Percentiles rank a stretch among this genome's conserved stretches.
These are phyloP conservation scores for Tenualosa ilisha DNA, from an alignment of 2,797 vertebrate genomes.

Conservation along the genomic window DNA sequence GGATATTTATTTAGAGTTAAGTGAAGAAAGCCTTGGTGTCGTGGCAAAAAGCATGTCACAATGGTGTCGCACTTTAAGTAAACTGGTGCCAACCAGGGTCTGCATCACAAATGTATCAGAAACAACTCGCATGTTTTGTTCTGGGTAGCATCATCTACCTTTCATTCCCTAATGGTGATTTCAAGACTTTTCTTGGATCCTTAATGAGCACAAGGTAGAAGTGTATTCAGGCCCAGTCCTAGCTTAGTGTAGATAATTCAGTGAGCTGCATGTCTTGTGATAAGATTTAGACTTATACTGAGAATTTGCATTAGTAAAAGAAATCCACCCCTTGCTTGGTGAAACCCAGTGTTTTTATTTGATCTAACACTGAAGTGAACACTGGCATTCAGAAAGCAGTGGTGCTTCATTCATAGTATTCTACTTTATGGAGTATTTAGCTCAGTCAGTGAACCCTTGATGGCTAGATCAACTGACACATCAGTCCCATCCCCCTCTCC, in stretches of 20 bases:
- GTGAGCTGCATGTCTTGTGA: background rate
- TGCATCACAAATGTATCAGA: background rate
- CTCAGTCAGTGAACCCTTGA: slow-evolving; percentile 50
- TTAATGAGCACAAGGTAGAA: background rate
- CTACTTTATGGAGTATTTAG: slow-evolving; percentile 53
- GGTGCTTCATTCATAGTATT: too few species aligned
- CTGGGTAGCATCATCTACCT: too few species aligned
- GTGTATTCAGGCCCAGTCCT: background rate
- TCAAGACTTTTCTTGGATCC: background rate
- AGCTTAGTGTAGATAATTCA: background rate
- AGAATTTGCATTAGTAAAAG: background rate
- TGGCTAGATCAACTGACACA: slow-evolving; percentile 56
- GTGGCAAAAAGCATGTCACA: background rate
- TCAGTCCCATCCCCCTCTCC: slow-evolving; percentile 39
- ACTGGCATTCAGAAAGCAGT: too few species aligned
- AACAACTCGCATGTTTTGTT: too few species aligned
- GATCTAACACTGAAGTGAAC: background rate
- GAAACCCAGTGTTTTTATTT: background rate
- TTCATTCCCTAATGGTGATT: too few species aligned
- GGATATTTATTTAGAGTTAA: background rate
- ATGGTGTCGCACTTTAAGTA: background rate
- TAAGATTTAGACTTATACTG: background rate
- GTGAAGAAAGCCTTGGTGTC: background rate
- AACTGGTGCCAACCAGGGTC: background rate
- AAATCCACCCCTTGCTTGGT: background rate